phyloP scores from a whole-genome alignment of 2,888 invertebrate species.

The Sericinus montela region DNA sequence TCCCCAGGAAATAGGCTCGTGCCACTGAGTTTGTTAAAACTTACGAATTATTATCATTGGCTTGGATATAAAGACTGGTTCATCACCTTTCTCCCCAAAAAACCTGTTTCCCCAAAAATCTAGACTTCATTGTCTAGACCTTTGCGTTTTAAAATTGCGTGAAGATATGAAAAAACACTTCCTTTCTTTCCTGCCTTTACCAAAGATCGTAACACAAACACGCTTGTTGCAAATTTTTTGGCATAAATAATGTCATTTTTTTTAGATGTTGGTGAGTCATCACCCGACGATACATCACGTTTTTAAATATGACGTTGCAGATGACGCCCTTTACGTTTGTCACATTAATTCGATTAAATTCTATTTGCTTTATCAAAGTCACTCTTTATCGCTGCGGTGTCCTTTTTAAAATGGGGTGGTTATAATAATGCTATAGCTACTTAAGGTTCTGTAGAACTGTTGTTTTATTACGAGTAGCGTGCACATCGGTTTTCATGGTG shows the following conservation, averaged over 20 bases:
- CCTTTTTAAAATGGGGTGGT: slow-evolving; percentile 16
- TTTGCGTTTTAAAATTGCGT: too few relatives aligned
- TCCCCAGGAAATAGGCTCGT: too few relatives aligned
- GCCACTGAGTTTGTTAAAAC: too few relatives aligned
- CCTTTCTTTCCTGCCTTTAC: too few relatives aligned
- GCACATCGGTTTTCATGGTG: too few relatives aligned
- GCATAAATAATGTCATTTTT: neutral
- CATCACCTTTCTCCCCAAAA: too few relatives aligned
- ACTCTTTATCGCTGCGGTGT: slow-evolving; percentile 32
- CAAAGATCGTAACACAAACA: neutral
- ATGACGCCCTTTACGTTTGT: slow-evolving; percentile 34
- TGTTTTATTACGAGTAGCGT: too few relatives aligned
- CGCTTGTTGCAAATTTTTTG: neutral
- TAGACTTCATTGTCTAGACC: too few relatives aligned
- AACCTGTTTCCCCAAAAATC: too few relatives aligned
- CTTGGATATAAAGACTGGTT: too few relatives aligned
- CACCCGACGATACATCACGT: slow-evolving; percentile 23
- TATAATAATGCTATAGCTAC: neutral
- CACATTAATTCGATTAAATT: slow-evolving; percentile 47
- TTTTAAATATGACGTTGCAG: slow-evolving; percentile 36
- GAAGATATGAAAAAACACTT: too few relatives aligned
- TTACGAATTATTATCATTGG: too few relatives aligned
- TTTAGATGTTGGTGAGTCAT: slow-evolving; percentile 7
- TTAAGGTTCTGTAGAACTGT: slow-evolving; percentile 1
- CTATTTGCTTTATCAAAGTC: slow-evolving; percentile 37